Percentiles rank a stretch among this genome's conserved stretches.
These are phyloP conservation scores for Clitarchus hookeri DNA, from an alignment of 2,888 invertebrate species.

Conservation along the genomic window DNA sequence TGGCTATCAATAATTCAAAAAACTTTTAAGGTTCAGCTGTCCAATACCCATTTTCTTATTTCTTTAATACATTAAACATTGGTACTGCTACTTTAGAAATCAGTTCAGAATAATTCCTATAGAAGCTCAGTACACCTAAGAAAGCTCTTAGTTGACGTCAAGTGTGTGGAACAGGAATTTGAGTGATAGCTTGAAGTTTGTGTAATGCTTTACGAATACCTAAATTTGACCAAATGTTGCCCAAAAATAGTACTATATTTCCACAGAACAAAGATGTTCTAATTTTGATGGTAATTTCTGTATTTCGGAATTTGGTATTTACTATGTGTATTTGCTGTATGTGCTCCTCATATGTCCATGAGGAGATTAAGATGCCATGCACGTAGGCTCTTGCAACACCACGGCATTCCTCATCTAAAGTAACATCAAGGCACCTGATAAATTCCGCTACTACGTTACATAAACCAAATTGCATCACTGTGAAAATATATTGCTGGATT, in stretches of 20 bases:
- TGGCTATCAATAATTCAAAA: background rate
- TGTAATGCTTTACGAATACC: background rate
- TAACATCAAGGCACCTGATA: background rate
- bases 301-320: background rate
- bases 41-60: background rate
- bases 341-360: slow-evolving; percentile 15
- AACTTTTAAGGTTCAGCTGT: background rate
- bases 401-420: background rate
- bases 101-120: background rate
- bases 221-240: background rate
- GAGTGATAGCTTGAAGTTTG: background rate
- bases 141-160: background rate
- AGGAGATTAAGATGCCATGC: background rate
- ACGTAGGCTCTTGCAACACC: background rate
- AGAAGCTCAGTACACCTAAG: slow-evolving; percentile 17
- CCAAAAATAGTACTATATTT: background rate
- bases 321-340: background rate
- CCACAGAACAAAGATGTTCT: slow-evolving; percentile 20
- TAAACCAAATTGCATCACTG: slow-evolving; percentile 39
- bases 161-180: background rate
- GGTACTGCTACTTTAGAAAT: background rate
- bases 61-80: background rate
- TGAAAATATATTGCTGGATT: slow-evolving; percentile 36
- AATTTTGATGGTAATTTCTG: background rate
- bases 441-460: background rate